A percentile compares a stretch with the other conserved stretches of the same genome.
These are phyloP conservation scores for Argya squamiceps DNA, from an alignment of 2,797 vertebrate species.

Conservation along the genomic window DNA sequence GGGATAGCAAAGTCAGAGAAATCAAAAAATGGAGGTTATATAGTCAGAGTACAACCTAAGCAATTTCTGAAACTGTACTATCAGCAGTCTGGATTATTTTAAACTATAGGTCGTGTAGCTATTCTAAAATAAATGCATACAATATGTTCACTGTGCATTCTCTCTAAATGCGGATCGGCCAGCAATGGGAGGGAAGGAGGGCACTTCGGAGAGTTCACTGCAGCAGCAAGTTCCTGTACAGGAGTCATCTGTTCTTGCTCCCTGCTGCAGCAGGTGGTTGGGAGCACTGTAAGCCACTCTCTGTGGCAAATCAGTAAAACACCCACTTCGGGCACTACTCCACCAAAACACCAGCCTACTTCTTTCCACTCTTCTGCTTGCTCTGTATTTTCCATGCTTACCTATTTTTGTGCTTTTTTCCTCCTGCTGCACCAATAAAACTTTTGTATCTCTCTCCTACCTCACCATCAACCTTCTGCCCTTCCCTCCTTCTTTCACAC, in stretches of 20 bases:
- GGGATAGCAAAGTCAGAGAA: not conserved
- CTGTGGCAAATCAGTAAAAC: not conserved
- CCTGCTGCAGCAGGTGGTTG: not conserved
- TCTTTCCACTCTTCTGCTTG: not conserved
- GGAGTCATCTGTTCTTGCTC: not conserved
- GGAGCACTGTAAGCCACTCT: not conserved
- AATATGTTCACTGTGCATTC: not conserved
- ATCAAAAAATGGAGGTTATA: constrained; percentile 5
- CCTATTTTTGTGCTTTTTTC: not conserved
- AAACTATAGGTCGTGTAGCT: not conserved
- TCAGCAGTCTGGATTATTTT: not conserved
- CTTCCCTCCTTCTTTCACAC: not conserved
- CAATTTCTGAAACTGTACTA: not conserved
- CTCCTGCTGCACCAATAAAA: not conserved
- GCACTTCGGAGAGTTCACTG: not conserved
- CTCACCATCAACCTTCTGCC: not conserved
- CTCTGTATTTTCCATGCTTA: not conserved
- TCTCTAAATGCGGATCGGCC: accelerated
- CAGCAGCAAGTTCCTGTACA: not conserved
- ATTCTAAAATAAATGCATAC: not conserved
- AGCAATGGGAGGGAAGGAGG: not conserved
- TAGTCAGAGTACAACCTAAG: not conserved
- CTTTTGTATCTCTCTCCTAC: not conserved
- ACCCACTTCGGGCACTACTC: not conserved
- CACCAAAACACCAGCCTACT: not conserved